Conservation (phyloP, 2,888 invertebrate genomes). For the Ophion slaviceki region DNA sequence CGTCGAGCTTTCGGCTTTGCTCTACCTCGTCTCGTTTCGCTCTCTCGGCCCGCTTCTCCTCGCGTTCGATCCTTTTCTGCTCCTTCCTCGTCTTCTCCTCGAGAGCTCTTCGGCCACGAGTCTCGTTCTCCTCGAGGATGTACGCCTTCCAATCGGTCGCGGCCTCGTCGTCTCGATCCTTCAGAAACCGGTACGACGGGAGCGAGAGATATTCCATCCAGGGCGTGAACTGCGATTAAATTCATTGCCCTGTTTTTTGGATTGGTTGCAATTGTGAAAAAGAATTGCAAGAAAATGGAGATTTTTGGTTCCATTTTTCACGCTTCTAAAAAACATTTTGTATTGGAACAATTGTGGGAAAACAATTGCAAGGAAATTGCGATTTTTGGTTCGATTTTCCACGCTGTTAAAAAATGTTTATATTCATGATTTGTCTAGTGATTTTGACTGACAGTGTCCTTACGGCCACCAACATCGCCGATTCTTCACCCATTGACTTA, state of each 20-base stretch:
- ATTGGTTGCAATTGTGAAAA: background rate
- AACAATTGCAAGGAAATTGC: too few relatives aligned
- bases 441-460: too few relatives aligned
- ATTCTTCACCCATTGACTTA: too few relatives aligned
- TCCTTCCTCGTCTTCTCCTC: slow-evolving; percentile 50
- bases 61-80: slow-evolving; percentile 17
- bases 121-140: slow-evolving; percentile 66
- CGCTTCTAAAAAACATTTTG: too few relatives aligned
- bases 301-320: background rate
- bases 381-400: too few relatives aligned
- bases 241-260: slow-evolving; percentile 2
- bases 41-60: slow-evolving; percentile 16
- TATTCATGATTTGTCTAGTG: too few relatives aligned
- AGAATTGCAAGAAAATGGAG: background rate
- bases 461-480: too few relatives aligned
- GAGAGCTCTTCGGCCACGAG: slow-evolving; percentile 69
- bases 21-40: background rate
- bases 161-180: slow-evolving; percentile 65
- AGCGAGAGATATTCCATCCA: slow-evolving; percentile 73
- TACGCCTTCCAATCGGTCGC: slow-evolving; percentile 70
- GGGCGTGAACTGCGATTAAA: slow-evolving; percentile 68
- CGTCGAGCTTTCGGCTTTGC: slow-evolving; percentile 22
- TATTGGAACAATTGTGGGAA: too few relatives aligned
- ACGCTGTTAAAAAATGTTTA: too few relatives aligned
- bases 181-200: slow-evolving; percentile 72